Evolutionary conservation across 2,888 invertebrate genomes (phyloP), one percentile per base, ranked within the genome.

Genomic region (Eristalinus aeneus): DNA sequence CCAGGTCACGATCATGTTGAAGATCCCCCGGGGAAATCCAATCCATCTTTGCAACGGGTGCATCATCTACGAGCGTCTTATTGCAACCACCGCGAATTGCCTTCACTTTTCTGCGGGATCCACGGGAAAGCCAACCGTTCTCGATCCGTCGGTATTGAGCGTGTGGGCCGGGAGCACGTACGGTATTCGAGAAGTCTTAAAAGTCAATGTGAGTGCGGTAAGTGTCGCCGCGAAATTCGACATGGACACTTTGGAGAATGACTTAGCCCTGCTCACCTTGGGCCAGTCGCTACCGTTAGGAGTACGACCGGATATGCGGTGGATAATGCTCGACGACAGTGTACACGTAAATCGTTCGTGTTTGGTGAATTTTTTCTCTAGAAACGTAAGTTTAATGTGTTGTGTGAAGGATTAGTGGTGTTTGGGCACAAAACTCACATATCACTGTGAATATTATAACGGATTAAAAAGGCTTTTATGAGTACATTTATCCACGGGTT

Each of bases 281-380:
- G 88, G 82, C 23, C 68, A 82, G n/a, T 81, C 88, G 8, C 81
- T 90, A 27, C 89, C 89, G 3, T 60, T 90, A 61, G 87, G 88
- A n/a, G 72, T 34, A 32, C 79, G 90, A 54, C 72, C 80, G 0
- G 89, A 90, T 61, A 88, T 89, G n/a, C 81, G 84, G 75, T 90
- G 90, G 90, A 89, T 90, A 69, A 89, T 89, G 63, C 71, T 90
- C 69, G 89, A 89, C 58, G 89, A 89, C 69, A 87, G 88, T 22
- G 75, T 74, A 10, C 67, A 77, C 23, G 64, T 85, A 5, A 88
- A 88, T 22, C 81, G 79, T n/a, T 79, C 84, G 11, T 89, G 89
- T 60, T 64, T 88, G 68, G 88, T 88, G 5, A 89, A 88, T 61
- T 90, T 89, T 61, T 88, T 88, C 77, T 75, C 86, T n/a, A 74